Conservation (phyloP, 2,113 vertebrate species). For the Pimephales promelas region DNA sequence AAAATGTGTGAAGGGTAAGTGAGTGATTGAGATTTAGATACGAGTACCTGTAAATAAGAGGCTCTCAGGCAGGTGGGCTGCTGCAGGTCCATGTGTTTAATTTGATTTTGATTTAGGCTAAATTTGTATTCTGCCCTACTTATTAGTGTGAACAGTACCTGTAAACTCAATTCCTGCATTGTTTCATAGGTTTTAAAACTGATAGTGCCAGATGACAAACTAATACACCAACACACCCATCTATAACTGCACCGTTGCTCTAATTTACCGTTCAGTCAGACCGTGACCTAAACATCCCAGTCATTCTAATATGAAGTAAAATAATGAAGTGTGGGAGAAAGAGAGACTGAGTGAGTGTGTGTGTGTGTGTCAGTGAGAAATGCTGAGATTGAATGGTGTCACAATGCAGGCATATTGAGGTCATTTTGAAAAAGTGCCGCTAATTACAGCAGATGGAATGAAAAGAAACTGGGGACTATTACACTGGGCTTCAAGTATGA, state of each 20-base stretch:
- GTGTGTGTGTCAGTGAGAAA: slow-evolving; percentile 25
- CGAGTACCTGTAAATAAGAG: slow-evolving; percentile 22
- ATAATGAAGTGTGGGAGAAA: slow-evolving; percentile 14
- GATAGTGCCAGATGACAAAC: background rate
- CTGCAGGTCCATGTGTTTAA: slow-evolving; percentile 32
- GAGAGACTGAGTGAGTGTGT: background rate
- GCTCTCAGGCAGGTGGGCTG: slow-evolving; percentile 27
- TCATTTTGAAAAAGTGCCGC: slow-evolving; percentile 54
- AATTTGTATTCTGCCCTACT: slow-evolving; percentile 39
- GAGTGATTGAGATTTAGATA: slow-evolving; percentile 14
- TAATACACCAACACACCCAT: slow-evolving; percentile 5
- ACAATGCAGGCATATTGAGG: slow-evolving; percentile 56
- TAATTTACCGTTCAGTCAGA: background rate
- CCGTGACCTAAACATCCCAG: background rate
- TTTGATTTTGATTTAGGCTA: slow-evolving; percentile 42
- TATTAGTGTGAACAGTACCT: slow-evolving; percentile 35
- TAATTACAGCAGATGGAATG: slow-evolving; percentile 46
- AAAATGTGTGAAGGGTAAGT: slow-evolving; percentile 18
- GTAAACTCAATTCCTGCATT: slow-evolving; percentile 43
- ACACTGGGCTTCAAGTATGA: slow-evolving; percentile 20
- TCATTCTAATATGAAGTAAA: slow-evolving; percentile 37
- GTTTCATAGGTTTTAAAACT: slow-evolving; percentile 14
- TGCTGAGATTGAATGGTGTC: slow-evolving; percentile 45
- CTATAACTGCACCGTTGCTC: background rate
- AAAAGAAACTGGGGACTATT: slow-evolving; percentile 14